Base-by-base conservation (phyloP, 2,113 vertebrate species). In the Anhinga rufa region DNA sequence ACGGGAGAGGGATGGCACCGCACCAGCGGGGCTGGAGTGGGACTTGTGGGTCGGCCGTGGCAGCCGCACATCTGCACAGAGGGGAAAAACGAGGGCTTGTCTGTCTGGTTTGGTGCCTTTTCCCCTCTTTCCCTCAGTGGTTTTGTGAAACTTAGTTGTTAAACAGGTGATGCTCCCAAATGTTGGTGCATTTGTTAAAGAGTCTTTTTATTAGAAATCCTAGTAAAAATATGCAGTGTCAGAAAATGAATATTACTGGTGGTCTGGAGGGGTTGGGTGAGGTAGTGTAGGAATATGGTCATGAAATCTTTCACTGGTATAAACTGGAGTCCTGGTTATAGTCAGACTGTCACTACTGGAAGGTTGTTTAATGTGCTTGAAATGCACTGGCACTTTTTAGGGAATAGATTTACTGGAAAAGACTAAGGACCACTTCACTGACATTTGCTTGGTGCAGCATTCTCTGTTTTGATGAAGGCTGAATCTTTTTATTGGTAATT, bases 1-100 rank as follows among this genome's bases (percentile, higher is more conserved):
- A 98, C 90, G 0, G 61, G 81, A 90, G 54, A 88, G 88, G 81
- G 76, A 76, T 96, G 95, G 86, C 93, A 91, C 86, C 82, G 95
- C 93, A 86, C 82, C 17, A 11, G 3, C 2, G 0, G 44, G 92
- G 81, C 91, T 93, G 86, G 68, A 94, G 65, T 58, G 79, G 75
- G 77, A 95, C 93, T 86, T 44, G 46, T 31, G 91, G 93, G 61
- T 85, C 10, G 0, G 66, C 65, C 79, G 57, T 89, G 86, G 66
- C 92, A 91, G 93, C 62, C 14, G 17, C 71, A 65, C 68, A 22
- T 65, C 38, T 51, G 46, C 40, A 54, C 20, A 12, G 16, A 32
- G 49, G 54, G 42, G 42, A 4, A n/a, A 7, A 28, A 29, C 5
- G 1, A 70, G 32, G 38, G 34, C 57, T 81, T 64, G 40, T 26